Evolutionary conservation across 2,113 vertebrate genomes (phyloP), one percentile per base, ranked within the genome.

Genomic region (Agelaius tricolor): DNA sequence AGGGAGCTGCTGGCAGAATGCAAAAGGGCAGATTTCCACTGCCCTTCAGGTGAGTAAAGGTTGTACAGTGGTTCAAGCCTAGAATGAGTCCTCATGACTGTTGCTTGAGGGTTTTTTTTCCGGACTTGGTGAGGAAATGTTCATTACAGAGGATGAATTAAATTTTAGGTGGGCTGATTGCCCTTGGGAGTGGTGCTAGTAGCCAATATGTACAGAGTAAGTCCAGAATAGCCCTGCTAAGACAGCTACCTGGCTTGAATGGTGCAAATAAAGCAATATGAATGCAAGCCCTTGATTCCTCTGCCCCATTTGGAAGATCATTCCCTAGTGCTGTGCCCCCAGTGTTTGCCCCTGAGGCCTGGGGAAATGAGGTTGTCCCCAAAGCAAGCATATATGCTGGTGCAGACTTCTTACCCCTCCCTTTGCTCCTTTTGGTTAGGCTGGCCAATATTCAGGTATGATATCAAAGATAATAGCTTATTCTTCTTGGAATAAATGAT

Each of bases 181-280:
- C 19, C 75, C 17, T 51, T 2, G 1, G 52, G 37, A 75, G 49
- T 0, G 4, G 22, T 47, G 58, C 27, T 39, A 28, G 33, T 55
- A 72, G 30, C n/a, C 3, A 7, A 0, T 58, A 22, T 0, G 0
- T 66, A 8, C 24, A 28, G 23, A 44, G 8, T 37, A 43, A 69
- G 28, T 61, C 24, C 19, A 61, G 52, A 69, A 67, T 5, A 76
- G 54, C 23, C 35, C 27, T 84, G 52, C 35, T 83, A 24, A 91
- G 43, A 19, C 6, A 55, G 16, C 10, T 71, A 15, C 35, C 30
- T 87, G 22, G 55, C 35, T 52, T 72, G 49, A 83, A 28, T 27
- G 33, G 10, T 66, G 35, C 15, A 72, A 26, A 30, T 52, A 31
- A 65, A 79, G 23, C 20, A 33, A 4, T 71, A 6, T 9, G 20